phyloP scores from a whole-genome alignment of 2,888 invertebrate genomes.

The Ptilodon capucinus region DNA sequence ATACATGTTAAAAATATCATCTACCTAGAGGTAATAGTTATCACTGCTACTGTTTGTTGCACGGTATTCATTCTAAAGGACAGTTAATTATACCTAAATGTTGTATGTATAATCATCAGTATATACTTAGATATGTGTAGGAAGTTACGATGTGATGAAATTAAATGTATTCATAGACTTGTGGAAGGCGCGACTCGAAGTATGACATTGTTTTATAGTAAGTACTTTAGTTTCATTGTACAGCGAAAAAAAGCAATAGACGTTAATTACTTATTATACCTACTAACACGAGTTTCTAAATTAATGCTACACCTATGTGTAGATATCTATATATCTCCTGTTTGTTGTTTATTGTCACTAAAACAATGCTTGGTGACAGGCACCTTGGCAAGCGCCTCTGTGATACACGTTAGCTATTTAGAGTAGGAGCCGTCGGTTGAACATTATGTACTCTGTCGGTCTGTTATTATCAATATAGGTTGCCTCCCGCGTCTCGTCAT shows the following conservation, averaged over 20 bases:
- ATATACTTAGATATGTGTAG: slow-evolving; percentile 42
- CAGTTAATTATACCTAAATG: slow-evolving; percentile 30
- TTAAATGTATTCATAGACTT: slow-evolving; percentile 38
- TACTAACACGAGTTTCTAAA: slow-evolving; percentile 7
- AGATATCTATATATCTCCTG: slow-evolving; percentile 18
- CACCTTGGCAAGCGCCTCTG: slow-evolving; percentile 65
- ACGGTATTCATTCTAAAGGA: slow-evolving; percentile 15
- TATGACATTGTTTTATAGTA: slow-evolving; percentile 33
- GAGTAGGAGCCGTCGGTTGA: slow-evolving; percentile 59
- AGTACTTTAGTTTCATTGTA: slow-evolving; percentile 12
- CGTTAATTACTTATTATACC: slow-evolving; percentile 18
- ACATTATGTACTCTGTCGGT: slow-evolving; percentile 47
- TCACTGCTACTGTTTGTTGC: slow-evolving; percentile 3
- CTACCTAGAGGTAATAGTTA: too few species aligned
- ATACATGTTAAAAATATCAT: background rate
- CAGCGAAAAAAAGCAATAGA: slow-evolving; percentile 30
- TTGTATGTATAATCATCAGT: slow-evolving; percentile 41
- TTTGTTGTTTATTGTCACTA: slow-evolving; percentile 30
- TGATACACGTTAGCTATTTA: slow-evolving; percentile 71
- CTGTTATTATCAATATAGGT: slow-evolving; percentile 54
- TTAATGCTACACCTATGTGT: too few species aligned
- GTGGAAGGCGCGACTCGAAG: slow-evolving; percentile 29
- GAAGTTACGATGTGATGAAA: slow-evolving; percentile 50
- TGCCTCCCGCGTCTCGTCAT: slow-evolving; percentile 59
- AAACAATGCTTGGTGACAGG: slow-evolving; percentile 46